phyloP scores from a whole-genome alignment of 2,113 vertebrate genomes.

The Solea solea region DNA sequence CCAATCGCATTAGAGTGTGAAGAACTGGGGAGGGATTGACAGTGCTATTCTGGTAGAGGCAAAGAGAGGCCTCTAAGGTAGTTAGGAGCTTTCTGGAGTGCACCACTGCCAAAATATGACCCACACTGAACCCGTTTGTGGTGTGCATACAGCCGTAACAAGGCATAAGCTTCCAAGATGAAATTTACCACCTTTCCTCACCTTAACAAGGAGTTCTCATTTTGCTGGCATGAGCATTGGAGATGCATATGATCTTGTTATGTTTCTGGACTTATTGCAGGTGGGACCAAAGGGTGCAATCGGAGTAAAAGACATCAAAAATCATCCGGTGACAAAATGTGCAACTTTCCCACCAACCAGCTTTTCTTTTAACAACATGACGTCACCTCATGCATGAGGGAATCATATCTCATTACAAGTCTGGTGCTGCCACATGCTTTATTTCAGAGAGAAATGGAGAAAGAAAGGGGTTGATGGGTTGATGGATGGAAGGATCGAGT shows the following conservation, averaged over 20 bases:
- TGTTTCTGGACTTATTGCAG: conserved; percentile 63
- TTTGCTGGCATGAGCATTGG: conserved; percentile 21
- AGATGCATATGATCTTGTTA: conserved; percentile 68
- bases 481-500: conserved; percentile 61
- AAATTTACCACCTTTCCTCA: conserved; percentile 31
- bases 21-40: conserved; percentile 23
- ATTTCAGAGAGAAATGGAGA: conserved; percentile 46
- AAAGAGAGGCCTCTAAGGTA: conserved; percentile 52
- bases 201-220: conserved; percentile 26
- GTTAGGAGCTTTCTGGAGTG: conserved; percentile 46
- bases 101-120: conserved; percentile 12
- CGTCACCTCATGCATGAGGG: conserved; percentile 58
- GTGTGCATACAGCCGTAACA: conserved; percentile 27
- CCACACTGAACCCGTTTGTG: conserved; percentile 4
- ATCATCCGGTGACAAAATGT: conserved; percentile 49
- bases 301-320: conserved; percentile 50
- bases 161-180: conserved; percentile 15
- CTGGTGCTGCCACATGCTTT: conserved; percentile 22
- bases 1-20: conserved; percentile 51
- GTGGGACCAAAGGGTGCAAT: conserved; percentile 43
- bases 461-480: conserved; percentile 54
- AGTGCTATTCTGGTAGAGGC: conserved; percentile 17
- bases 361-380: conserved; percentile 44
- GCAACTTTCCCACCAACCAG: conserved; percentile 21
- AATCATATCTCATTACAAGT: conserved; percentile 59